Conservation (phyloP, 2,888 invertebrate species). For the Spodoptera exigua region DNA sequence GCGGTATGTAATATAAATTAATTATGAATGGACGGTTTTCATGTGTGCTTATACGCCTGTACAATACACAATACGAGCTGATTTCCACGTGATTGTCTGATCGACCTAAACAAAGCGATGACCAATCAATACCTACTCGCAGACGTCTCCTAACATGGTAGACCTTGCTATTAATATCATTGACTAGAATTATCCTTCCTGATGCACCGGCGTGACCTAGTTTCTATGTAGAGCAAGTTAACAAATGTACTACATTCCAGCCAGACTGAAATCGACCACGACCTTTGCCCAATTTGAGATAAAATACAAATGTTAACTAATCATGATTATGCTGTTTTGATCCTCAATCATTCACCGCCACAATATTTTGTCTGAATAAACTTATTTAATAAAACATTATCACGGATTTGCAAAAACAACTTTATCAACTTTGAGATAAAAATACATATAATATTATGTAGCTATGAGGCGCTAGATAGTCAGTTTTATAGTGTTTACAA, state of each 20-base stretch:
- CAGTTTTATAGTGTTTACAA: constrained; percentile 42
- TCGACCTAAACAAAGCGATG: constrained; percentile 35
- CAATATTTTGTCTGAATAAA: constrained; percentile 49
- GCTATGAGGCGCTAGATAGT: constrained; percentile 28
- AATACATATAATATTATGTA: constrained; percentile 46
- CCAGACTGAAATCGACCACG: constrained; percentile 22
- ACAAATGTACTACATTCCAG: constrained; percentile 25
- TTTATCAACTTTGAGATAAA: constrained; percentile 61
- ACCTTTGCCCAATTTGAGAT: constrained; percentile 40
- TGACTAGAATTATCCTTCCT: constrained; percentile 43
- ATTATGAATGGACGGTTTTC: constrained; percentile 33
- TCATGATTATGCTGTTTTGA: constrained; percentile 31
- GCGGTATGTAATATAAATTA: constrained; percentile 17
- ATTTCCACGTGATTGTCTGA: constrained; percentile 16
- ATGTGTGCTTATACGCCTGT: constrained; percentile 19
- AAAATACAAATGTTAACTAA: constrained; percentile 24
- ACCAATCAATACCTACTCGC: constrained; percentile 22
- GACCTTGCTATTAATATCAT: constrained; percentile 31
- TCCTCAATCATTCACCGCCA: constrained; percentile 12
- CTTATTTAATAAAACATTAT: constrained; percentile 28
- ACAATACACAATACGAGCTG: constrained; percentile 3
- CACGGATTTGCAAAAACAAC: constrained; percentile 60
- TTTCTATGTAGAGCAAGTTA: constrained; percentile 34
- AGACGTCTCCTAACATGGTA: constrained; percentile 14
- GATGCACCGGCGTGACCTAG: constrained; percentile 45